Evolutionary conservation across 1,140 invertebrate genomes (phyloP), one percentile per base, ranked within the genome.

Genomic region (Probaryconus sp.): DNA sequence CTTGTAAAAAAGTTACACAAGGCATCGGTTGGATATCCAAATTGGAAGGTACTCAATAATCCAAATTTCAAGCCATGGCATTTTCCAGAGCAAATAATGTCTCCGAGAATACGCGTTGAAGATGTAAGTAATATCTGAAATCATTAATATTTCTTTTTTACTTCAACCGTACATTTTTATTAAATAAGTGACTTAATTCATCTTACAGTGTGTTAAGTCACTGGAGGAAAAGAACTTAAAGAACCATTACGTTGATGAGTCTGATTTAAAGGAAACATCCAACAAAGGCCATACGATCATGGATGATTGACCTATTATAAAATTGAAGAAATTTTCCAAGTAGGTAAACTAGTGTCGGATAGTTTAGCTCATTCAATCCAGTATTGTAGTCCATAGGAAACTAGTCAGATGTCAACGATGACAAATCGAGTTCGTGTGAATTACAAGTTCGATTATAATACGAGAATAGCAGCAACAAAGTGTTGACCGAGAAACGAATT

Each of bases 21-120:
- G 81, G 95, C 95, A 5, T 92, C 93, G 11, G 81, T 93, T 10
- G 91, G 91, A 16, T 96, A 96, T 84, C 88, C 90, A 5, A 88
- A 88, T 11, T 97, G 96, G 96, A 97, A 97, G 86, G 83, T 86
- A 48, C 90, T 92, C 30, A 90, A 94, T 79, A 91, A 92, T 75
- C 94, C 95, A 3, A 89, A 91, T 79, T 91, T 89, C 65, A 96
- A 96, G 84, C 95, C 95, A 1, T 97, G 95, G 95, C 90, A 94
- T 51, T 93, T 91, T 85, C 95, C 95, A 0, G 95, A 97, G 81
- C 94, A 96, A 85, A 94, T 93, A 58, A 84, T 90, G 48, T 87
- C 89, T 1, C 91, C 92, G n/a, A 88, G 92, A 81, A 92, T 95
- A 78, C 87, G 85, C 64, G 78, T 93, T 10, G 87, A 88, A 78